Conservation (phyloP, 37 sponge, comb jelly and placozoan species). For the Cliona cf. orientalis region DNA sequence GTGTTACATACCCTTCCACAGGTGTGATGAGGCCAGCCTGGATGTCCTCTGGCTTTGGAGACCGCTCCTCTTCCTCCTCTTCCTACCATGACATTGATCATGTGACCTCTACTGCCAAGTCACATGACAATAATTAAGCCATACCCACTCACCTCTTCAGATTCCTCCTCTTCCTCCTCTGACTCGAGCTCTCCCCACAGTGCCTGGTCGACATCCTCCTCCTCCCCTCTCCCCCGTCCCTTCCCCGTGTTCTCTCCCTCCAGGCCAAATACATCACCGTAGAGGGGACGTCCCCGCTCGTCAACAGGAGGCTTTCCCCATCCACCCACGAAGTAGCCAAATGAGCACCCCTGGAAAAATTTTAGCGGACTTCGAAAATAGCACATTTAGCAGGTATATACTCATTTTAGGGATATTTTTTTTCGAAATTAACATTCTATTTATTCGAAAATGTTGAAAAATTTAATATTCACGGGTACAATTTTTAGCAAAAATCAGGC, state of each 20-base stretch:
- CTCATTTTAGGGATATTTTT: too few relatives aligned
- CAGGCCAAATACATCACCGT: conserved; percentile 98
- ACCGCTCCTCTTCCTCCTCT: conserved; percentile 62
- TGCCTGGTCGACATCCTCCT: conserved; percentile 73
- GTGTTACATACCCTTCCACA: conserved; percentile 74
- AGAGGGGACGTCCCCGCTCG: conserved; percentile 95
- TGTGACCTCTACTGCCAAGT: not conserved
- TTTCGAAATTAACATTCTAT: too few relatives aligned
- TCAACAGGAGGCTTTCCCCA: conserved; percentile 99
- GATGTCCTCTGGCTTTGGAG: conserved; percentile 70
- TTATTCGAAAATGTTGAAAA: too few relatives aligned
- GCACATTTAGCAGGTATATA: not conserved
- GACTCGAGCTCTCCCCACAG: conserved; percentile 97
- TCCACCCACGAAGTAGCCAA: conserved; percentile 96
- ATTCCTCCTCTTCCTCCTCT: conserved; percentile 82
- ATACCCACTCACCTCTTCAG: conserved; percentile 64
- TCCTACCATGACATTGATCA: conserved; percentile 25
- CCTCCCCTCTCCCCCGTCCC: conserved; percentile 32
- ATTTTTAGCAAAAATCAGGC: too few relatives aligned
- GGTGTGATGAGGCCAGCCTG: conserved; percentile 84
- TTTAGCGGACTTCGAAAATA: not conserved
- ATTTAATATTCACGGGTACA: too few relatives aligned
- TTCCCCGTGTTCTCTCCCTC: conserved; percentile 56
- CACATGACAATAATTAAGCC: not conserved
- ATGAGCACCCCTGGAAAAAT: conserved; percentile 73